These are phyloP conservation scores for Microctenopoma stevenorrisi DNA, from an alignment of 2,797 vertebrate genomes.

Conservation along the genomic window DNA sequence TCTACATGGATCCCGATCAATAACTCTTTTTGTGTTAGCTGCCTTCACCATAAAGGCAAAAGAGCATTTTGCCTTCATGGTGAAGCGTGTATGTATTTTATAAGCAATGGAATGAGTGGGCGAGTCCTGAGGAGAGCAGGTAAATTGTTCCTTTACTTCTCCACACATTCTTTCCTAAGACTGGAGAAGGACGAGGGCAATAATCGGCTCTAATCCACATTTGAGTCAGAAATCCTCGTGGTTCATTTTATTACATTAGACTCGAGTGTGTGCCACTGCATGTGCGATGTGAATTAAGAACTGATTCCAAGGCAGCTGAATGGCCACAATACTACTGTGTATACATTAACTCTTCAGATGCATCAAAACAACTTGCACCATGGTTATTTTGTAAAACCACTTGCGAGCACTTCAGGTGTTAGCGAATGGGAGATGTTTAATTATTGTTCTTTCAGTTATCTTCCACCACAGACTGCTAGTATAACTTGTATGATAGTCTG, in stretches of 20 bases:
- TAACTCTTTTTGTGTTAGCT: too few species aligned
- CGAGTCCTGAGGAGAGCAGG: conserved; percentile 17
- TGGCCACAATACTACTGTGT: too few species aligned
- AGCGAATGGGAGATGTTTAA: conserved; percentile 13
- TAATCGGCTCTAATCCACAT: conserved; percentile 31
- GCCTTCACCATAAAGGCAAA: too few species aligned
- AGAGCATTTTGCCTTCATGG: too few species aligned
- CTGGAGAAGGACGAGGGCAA: conserved; percentile 4
- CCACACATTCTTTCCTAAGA: conserved; percentile 5
- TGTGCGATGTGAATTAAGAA: too few species aligned
- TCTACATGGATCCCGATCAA: too few species aligned
- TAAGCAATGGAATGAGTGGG: conserved; percentile 10
- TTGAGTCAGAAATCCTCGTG: too few species aligned
- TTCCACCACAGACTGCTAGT: background rate
- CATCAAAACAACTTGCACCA: conserved; percentile 42
- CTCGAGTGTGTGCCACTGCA: too few species aligned
- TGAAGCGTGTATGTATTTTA: conserved; percentile 2
- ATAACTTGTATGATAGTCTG: too few species aligned
- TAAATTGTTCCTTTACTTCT: conserved; percentile 14
- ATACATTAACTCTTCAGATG: too few species aligned
- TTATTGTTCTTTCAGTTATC: conserved; percentile 31
- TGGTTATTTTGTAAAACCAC: conserved; percentile 55
- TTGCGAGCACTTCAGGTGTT: conserved; percentile 5
- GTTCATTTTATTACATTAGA: too few species aligned
- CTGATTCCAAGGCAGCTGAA: too few species aligned